These are phyloP conservation scores for Molossus alvarezi DNA, from an alignment of 2,797 vertebrate genomes.

Conservation along the genomic window DNA sequence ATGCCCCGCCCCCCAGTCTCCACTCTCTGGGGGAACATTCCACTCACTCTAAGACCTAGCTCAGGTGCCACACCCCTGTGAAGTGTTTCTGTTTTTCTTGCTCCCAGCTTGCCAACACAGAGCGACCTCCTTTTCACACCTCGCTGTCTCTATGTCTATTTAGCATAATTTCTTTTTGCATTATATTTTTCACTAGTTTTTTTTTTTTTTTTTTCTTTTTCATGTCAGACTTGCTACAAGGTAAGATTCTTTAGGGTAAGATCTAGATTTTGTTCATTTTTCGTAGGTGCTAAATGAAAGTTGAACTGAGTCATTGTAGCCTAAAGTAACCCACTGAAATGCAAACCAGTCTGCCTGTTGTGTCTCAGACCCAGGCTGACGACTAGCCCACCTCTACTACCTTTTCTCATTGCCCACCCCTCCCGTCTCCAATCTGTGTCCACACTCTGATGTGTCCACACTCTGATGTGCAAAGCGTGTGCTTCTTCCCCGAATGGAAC, in stretches of 20 bases:
- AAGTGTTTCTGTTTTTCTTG: neutral
- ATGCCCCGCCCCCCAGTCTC: rapidly evolving
- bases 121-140: neutral
- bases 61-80: neutral
- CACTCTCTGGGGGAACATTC: neutral
- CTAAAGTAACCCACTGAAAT: neutral
- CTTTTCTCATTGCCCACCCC: too few relatives aligned
- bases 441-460: neutral
- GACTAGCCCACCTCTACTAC: neutral
- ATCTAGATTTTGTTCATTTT: neutral
- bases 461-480: neutral
- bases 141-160: neutral
- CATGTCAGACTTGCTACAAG: neutral
- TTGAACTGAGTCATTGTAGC: neutral
- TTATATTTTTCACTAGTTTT: neutral
- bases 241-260: neutral
- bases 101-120: neutral
- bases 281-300: neutral
- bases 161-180: neutral
- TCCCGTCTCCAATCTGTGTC: neutral
- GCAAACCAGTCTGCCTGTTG: neutral
- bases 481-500: neutral
- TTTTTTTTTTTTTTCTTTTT: neutral
- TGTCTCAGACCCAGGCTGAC: neutral
- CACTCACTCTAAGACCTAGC: neutral